These are phyloP conservation scores for Actinia equina DNA, from an alignment of 64 coral and sea anemone species.

Conservation along the genomic window DNA sequence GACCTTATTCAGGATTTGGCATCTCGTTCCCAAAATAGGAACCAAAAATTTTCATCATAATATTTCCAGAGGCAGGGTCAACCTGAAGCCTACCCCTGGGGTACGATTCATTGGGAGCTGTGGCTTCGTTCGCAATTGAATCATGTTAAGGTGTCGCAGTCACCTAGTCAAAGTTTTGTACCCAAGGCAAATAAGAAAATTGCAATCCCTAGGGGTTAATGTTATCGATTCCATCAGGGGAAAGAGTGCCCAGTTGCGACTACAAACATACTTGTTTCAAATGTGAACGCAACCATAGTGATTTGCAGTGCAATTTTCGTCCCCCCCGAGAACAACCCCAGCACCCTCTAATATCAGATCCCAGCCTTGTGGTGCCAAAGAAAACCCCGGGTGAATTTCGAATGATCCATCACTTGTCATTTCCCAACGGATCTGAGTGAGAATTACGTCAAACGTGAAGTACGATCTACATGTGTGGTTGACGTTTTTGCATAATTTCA, in stretches of 20 bases:
- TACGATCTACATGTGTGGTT: too few relatives aligned
- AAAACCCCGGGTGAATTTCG: conserved; percentile 21
- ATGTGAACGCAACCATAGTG: conserved; percentile 4
- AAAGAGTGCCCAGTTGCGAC: background rate
- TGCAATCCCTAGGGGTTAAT: conserved; percentile 29
- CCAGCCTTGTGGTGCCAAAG: conserved; percentile 29
- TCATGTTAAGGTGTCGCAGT: background rate
- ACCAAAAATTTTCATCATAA: too few relatives aligned
- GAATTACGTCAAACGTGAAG: too few relatives aligned
- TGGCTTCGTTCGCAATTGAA: background rate
- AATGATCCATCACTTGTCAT: conserved; percentile 21
- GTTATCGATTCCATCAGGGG: background rate
- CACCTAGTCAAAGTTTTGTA: too few relatives aligned
- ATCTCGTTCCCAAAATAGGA: conserved; percentile 14
- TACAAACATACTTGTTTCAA: conserved; percentile 16
- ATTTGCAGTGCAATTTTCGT: conserved; percentile 19
- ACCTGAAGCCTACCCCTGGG: background rate
- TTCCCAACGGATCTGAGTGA: background rate
- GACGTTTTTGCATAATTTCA: too few relatives aligned
- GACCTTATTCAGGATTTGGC: conserved; percentile 34
- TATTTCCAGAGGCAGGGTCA: conserved; percentile 21
- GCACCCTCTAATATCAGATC: background rate
- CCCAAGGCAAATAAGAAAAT: background rate
- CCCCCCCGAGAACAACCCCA: background rate
- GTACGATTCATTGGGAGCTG: background rate